Conservation (phyloP, 2,113 vertebrate genomes). For the Cathartes aura region DNA sequence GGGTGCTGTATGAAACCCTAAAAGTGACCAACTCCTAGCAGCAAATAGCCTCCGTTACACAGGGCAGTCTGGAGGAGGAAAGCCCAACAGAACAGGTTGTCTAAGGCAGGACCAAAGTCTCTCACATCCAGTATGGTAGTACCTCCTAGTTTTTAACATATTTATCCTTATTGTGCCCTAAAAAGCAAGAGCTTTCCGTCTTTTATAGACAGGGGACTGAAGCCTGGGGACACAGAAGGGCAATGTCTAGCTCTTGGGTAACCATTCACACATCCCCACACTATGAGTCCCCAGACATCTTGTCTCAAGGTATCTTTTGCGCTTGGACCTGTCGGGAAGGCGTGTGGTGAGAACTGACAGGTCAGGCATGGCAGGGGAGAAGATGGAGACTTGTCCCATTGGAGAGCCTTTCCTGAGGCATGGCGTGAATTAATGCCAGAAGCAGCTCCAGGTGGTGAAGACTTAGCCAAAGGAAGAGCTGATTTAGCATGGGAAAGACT, state of each 20-base stretch:
- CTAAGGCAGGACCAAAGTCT: not conserved
- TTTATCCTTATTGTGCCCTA: not conserved
- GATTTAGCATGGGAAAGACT: not conserved
- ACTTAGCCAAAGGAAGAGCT: not conserved
- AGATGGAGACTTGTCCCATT: not conserved
- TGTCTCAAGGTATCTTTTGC: not conserved
- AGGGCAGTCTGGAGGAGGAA: not conserved
- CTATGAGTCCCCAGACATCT: not conserved
- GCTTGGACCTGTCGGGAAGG: not conserved
- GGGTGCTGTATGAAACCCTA: not conserved
- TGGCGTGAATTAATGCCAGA: not conserved
- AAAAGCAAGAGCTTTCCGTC: not conserved
- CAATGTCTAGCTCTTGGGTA: not conserved
- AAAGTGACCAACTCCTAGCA: not conserved
- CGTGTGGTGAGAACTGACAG: not conserved
- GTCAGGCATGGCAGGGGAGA: not conserved
- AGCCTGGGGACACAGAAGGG: not conserved
- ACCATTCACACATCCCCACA: not conserved
- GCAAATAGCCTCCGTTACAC: not conserved
- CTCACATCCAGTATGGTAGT: not conserved
- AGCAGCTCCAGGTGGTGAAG: not conserved
- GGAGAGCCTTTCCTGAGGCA: not conserved
- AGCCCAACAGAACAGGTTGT: not conserved
- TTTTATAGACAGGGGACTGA: not conserved
- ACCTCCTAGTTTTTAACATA: not conserved